Evolutionary conservation across 2,113 vertebrate species (phyloP).

Genomic region (Ptilonorhynchus violaceus): DNA sequence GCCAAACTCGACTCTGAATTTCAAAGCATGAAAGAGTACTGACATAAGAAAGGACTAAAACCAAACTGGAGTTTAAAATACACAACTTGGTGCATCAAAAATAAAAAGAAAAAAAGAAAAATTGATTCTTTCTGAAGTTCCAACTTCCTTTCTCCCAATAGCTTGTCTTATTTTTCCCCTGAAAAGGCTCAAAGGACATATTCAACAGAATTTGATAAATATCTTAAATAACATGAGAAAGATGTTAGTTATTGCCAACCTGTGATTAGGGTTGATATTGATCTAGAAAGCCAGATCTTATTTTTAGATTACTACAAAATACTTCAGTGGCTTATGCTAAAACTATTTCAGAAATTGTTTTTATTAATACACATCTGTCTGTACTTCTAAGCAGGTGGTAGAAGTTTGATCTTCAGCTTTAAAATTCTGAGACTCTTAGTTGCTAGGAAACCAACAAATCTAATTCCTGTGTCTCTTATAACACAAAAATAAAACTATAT

Average conservation of each 20-base stretch:
- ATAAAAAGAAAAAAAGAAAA: not conserved
- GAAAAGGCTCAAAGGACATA: not conserved
- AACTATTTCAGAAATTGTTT: slow-evolving; percentile 51
- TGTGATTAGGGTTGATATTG: slow-evolving; percentile 29
- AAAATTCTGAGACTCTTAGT: slow-evolving; percentile 53
- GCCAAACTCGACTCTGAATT: not conserved
- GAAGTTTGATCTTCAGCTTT: slow-evolving; percentile 52
- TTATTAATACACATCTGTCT: slow-evolving; percentile 50
- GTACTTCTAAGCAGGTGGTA: slow-evolving; percentile 55
- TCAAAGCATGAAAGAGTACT: not conserved
- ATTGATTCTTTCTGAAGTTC: not conserved
- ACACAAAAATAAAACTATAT: slow-evolving; percentile 54
- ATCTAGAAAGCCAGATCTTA: slow-evolving; percentile 30
- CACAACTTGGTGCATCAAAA: not conserved
- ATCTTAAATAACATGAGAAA: not conserved
- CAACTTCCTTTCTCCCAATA: not conserved
- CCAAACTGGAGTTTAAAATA: not conserved
- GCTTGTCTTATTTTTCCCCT: not conserved
- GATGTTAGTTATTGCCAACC: not conserved
- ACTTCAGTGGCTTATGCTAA: not conserved
- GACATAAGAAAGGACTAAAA: not conserved
- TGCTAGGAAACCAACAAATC: slow-evolving; percentile 73
- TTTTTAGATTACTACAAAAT: not conserved
- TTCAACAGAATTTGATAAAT: not conserved
- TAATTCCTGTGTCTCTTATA: slow-evolving; percentile 49